Evolutionary conservation across 2,888 invertebrate species (phyloP), one percentile per base, ranked within the genome.

Genomic region (Megalurothrips usitatus): DNA sequence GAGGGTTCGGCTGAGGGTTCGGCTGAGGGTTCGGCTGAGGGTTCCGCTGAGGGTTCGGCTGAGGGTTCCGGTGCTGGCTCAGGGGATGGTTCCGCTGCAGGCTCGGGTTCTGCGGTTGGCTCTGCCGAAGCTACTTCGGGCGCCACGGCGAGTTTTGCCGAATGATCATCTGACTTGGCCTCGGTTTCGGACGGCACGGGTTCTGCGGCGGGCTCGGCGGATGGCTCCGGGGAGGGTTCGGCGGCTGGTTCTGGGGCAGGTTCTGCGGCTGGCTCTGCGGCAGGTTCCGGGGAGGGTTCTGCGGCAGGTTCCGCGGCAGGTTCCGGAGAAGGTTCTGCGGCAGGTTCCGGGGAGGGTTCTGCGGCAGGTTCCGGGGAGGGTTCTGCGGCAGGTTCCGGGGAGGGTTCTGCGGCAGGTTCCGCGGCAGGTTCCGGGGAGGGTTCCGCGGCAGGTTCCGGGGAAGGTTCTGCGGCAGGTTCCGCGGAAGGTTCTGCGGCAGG

Each of bases 261-360:
- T 83, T 84, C 82, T 49, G 83, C 79, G 79, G 82, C 82, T 79
- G 83, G 81, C 81, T 84, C 83, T 48, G 84, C 83, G n/a, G 80
- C 81, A 0, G 82, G 82, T 79, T 83, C 82, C 63, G 84, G 82
- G 81, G 83, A 84, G 10, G 86, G 83, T 81, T 85, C 83, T 2
- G 85, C 83, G 80, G 84, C 83, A 14, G 85, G 82, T 81, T 83
- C 81, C n/a, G 83, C 80, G 8, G 82, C 49, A 68, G 83, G 83
- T 75, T 84, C 84, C 14, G 81, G 79, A 79, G 83, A 84, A 80
- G 85, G 84, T 81, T 85, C 83, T 80, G 86, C 84, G 68, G 85
- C 83, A n/a, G 85, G 83, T 80, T 84, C 83, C 8, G 85, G 83
- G 78, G 83, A 84, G 34, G 85, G 84, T 83, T 85, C 85, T 43